These are phyloP conservation scores for Podargus strigoides DNA, from an alignment of 2,797 vertebrate species.

Conservation along the genomic window DNA sequence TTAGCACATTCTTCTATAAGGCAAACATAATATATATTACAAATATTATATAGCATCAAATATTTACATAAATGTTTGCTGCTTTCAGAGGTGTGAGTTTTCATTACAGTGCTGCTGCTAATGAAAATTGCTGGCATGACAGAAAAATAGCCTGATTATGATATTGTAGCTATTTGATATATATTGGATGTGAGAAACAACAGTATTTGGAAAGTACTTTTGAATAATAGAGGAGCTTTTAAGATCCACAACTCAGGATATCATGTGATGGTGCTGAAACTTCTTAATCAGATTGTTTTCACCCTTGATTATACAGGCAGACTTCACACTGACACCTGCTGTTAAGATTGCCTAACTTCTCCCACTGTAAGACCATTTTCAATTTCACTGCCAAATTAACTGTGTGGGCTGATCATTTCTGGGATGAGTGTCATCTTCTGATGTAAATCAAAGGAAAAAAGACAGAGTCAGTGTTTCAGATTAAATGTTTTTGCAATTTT, in stretches of 20 bases:
- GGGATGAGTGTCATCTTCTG: background rate
- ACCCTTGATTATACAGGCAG: background rate
- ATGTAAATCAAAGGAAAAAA: background rate
- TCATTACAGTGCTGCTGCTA: background rate
- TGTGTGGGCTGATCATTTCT: background rate
- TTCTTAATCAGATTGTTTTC: slow-evolving; percentile 4
- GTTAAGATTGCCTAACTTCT: slow-evolving; percentile 22
- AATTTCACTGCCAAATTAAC: background rate
- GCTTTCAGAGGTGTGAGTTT: background rate
- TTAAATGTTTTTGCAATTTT: background rate
- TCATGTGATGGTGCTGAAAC: background rate
- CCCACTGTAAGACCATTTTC: background rate
- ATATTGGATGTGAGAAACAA: background rate
- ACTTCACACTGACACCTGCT: slow-evolving; percentile 50
- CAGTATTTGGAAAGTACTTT: background rate
- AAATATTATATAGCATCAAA: background rate
- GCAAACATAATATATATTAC: background rate
- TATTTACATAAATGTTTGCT: background rate
- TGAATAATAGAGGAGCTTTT: background rate
- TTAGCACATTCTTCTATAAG: background rate
- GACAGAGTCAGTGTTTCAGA: background rate
- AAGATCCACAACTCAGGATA: background rate
- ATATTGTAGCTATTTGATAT: background rate
- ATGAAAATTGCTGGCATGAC: background rate
- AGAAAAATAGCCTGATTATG: background rate